These are phyloP conservation scores for Phenganax subtilis DNA, from an alignment of 92 coral and sea anemone genomes.

Conservation along the genomic window DNA sequence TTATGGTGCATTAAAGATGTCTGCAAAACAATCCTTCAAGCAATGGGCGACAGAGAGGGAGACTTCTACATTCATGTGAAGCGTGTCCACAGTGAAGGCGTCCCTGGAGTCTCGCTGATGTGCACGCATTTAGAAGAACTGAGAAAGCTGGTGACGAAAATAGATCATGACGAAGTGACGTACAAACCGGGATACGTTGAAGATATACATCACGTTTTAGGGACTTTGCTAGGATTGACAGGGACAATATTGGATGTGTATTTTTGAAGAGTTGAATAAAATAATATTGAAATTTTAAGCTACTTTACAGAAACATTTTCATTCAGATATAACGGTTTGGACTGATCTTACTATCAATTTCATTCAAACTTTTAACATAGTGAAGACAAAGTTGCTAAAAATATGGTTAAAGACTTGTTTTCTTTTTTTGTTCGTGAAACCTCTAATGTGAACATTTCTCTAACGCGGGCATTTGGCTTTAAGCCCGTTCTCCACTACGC, in stretches of 20 bases:
- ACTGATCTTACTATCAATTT: no score
- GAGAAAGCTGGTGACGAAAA: conserved; percentile 72
- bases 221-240: conserved; percentile 67
- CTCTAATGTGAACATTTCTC: not conserved
- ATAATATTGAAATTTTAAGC: not conserved
- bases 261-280: conserved; percentile 52
- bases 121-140: conserved; percentile 77
- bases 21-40: conserved; percentile 57
- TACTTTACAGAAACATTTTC: no score
- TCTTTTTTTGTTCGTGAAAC: no score
- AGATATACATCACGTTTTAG: conserved; percentile 86
- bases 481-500: no score
- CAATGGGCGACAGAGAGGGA: conserved; percentile 79
- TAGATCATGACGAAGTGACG: conserved; percentile 72
- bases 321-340: no score
- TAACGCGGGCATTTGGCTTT: not conserved
- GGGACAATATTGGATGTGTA: conserved; percentile 78
- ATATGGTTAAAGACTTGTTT: no score
- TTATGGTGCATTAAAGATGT: conserved; percentile 84
- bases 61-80: conserved; percentile 84
- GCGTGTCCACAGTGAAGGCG: conserved; percentile 71
- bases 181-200: conserved; percentile 92
- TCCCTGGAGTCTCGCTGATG: conserved; percentile 82
- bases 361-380: no score
- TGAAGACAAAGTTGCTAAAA: no score